These are phyloP conservation scores for Pterois miles DNA, from an alignment of 2,797 vertebrate genomes.

Conservation along the genomic window DNA sequence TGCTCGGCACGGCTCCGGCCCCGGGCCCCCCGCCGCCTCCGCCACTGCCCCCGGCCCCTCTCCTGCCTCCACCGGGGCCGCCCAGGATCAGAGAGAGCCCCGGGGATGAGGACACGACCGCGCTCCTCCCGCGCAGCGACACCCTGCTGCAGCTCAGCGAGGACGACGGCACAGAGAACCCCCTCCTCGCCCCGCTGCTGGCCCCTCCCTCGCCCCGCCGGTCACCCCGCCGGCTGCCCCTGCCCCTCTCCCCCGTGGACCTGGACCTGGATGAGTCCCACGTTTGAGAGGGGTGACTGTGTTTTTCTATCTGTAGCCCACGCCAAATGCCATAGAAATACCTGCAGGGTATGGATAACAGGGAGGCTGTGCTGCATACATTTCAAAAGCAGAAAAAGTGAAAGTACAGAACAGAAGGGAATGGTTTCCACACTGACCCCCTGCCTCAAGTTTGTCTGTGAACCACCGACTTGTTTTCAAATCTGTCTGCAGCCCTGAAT, in stretches of 20 bases:
- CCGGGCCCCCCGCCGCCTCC: conserved; percentile 63
- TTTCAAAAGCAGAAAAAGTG: not conserved
- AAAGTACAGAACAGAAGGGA: not conserved
- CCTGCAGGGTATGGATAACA: not conserved
- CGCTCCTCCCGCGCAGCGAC: conserved; percentile 87
- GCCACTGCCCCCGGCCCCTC: conserved; percentile 5
- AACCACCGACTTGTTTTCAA: not conserved
- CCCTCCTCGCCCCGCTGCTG: conserved; percentile 88
- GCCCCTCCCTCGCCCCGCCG: conserved; percentile 51
- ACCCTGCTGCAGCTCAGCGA: conserved; percentile 88
- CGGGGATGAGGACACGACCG: conserved; percentile 90
- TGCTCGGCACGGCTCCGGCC: conserved; percentile 74
- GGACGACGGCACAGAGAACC: conserved; percentile 93
- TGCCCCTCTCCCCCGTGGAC: conserved; percentile 75
- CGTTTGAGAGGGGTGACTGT: conserved; percentile 74
- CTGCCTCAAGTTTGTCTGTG: not conserved
- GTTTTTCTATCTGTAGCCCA: conserved; percentile 9
- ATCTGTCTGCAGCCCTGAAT: not conserved
- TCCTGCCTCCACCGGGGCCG: conserved; percentile 34
- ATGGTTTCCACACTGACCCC: not conserved
- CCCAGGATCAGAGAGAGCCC: conserved; percentile 85
- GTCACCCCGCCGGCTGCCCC: conserved; percentile 53
- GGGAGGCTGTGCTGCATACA: not conserved
- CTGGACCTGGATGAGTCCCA: conserved; percentile 90
- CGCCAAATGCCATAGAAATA: not conserved